Base-by-base conservation (phyloP, 2,797 vertebrate species). In the Prionace glauca region DNA sequence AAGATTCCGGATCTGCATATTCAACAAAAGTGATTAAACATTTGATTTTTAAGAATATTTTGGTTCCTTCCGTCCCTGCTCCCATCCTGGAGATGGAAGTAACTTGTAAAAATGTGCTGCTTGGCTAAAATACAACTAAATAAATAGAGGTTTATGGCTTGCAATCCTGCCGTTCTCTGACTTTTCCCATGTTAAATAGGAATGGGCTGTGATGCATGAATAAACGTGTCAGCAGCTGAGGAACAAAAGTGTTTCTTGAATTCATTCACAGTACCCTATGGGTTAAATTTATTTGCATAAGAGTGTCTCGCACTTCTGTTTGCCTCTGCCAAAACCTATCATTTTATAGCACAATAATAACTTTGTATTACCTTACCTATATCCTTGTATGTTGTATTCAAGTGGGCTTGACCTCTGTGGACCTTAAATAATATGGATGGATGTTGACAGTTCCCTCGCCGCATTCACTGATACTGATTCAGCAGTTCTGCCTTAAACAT, bases 401-500 rank as follows among this genome's bases (percentile, higher is more conserved):
- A 74, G 22, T 56, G 12, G 45, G 29, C 26, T 77, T 95, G n/a
- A 77, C 41, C 26, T 95, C 41, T 77, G 26, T 72, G 92, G 67
- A 5, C 69, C 92, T 26, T 45, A 45, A 72, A 45, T 45, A 56
- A 94, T 74, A 50, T 74, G 71, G 71, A 95, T 77, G 41, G 69
- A 50, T 5, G 45, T 60, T 77, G 56, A 74, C 71, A 50, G 56
- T 95, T 56, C 71, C 71, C 41, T 32, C 41, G 5, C 14, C 12
- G 18, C 92, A 91, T 91, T 65, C 65, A 29, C 62, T 18, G 71
- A 56, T 11, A 77, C 69, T 74, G 69, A 94, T 29, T 74, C 93
- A 74, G 93, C 45, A 95, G 50, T 95, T 77, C 45, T 56, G 41
- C 69, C 71, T 95, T 45, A 92, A n/a, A n/a, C 20, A 69, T 92